These are phyloP conservation scores for Kryptopterus vitreolus DNA, from an alignment of 2,797 vertebrate species.

Conservation along the genomic window DNA sequence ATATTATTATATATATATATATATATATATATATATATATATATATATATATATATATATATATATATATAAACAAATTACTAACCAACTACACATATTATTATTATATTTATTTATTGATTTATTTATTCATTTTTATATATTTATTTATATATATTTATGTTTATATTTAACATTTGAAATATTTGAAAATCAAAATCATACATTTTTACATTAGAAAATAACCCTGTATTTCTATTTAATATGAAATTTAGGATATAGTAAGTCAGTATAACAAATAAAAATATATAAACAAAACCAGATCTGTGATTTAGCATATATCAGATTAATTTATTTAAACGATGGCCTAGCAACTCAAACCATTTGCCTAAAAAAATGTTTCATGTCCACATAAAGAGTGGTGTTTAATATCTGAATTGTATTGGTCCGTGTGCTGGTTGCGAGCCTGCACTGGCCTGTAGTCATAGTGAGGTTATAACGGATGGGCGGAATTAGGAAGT, in stretches of 20 bases:
- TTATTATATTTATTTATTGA: too few species aligned
- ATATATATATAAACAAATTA: too few species aligned
- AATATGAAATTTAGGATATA: neutral
- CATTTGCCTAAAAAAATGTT: neutral
- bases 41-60: too few species aligned
- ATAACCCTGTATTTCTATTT: neutral
- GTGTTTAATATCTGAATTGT: neutral
- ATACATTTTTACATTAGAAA: neutral
- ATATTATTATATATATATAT: too few species aligned
- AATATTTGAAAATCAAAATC: neutral
- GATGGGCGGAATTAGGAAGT: slow-evolving; percentile 19
- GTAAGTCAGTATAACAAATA: neutral
- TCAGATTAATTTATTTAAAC: neutral
- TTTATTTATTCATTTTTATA: too few species aligned
- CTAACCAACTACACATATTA: too few species aligned
- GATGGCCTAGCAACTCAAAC: neutral
- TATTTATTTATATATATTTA: too few species aligned
- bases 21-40: too few species aligned
- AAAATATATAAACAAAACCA: neutral
- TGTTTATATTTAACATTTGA: neutral
- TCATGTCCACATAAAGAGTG: neutral
- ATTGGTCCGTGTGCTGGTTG: neutral
- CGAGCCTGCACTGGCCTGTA: neutral
- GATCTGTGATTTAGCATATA: neutral
- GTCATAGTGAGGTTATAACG: slow-evolving; percentile 16